Conservation (phyloP, 2,888 invertebrate species). For the Leptopilina drosophilae region DNA sequence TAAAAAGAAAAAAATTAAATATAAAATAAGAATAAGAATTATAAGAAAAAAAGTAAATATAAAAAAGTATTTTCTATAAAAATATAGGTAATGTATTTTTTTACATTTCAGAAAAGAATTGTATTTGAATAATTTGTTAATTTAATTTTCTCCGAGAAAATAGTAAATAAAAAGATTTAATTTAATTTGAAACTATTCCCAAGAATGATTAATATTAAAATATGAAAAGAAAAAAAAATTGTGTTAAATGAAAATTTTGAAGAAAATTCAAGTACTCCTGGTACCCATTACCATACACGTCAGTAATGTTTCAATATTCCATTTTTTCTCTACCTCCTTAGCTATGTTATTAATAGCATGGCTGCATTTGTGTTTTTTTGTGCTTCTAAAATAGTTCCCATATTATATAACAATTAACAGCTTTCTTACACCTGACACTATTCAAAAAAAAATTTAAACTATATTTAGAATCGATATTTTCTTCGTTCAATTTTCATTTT, state of each 20-base stretch:
- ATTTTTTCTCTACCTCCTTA: background rate
- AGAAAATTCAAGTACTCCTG: background rate
- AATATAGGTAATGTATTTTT: too few relatives aligned
- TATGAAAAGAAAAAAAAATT: too few relatives aligned
- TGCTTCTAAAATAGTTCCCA: constrained; percentile 13
- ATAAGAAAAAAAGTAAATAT: too few relatives aligned
- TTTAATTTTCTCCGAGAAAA: too few relatives aligned
- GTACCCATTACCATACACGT: constrained; percentile 37
- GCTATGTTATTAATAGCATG: constrained; percentile 31
- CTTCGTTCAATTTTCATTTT: background rate
- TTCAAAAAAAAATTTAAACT: background rate
- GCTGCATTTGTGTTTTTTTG: constrained; percentile 16
- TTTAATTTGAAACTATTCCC: too few relatives aligned
- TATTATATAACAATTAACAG: background rate
- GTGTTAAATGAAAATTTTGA: background rate
- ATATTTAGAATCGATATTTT: background rate
- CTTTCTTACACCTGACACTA: background rate
- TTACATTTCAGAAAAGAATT: too few relatives aligned
- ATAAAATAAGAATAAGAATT: too few relatives aligned
- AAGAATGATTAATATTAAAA: background rate
- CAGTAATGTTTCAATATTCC: constrained; percentile 23
- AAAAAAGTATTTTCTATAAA: too few relatives aligned
- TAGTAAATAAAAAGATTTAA: too few relatives aligned
- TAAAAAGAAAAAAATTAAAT: too few relatives aligned
- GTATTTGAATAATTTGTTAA: too few relatives aligned